Conservation (phyloP, 2,797 vertebrate genomes). For the Hipposideros larvatus region DNA sequence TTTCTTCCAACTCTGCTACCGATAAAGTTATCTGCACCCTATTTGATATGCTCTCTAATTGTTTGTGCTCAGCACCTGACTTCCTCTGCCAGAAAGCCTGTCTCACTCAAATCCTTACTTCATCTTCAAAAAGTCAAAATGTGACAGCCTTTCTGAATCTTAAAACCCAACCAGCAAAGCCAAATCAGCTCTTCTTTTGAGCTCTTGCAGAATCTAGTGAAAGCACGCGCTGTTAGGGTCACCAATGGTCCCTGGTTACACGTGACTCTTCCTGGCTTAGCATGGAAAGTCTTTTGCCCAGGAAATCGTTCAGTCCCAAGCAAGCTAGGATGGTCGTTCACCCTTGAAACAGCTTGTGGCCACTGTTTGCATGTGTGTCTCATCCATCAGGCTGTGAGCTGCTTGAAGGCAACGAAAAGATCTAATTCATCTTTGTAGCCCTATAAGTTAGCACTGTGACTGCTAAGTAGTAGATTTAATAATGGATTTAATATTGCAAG, state of each 20-base stretch:
- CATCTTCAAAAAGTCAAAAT: not conserved
- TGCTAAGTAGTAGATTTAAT: not conserved
- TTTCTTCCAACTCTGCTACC: not conserved
- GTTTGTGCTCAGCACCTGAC: not conserved
- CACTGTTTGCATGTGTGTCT: not conserved
- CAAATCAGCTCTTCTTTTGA: not conserved
- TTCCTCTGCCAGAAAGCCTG: not conserved
- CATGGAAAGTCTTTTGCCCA: rapidly evolving
- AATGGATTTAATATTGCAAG: not conserved
- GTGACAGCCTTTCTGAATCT: not conserved
- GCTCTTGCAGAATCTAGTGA: not conserved
- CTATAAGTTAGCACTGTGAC: not conserved
- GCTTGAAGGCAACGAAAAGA: not conserved
- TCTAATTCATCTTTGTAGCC: not conserved
- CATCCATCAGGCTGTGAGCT: not conserved
- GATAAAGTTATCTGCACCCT: not conserved
- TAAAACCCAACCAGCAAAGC: not conserved
- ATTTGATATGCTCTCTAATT: not conserved
- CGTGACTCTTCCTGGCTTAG: not conserved
- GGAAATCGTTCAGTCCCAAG: not conserved
- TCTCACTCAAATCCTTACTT: not conserved
- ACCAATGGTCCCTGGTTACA: not conserved
- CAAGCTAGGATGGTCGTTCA: rapidly evolving
- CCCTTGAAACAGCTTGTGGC: no score
- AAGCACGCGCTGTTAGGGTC: not conserved